These are phyloP conservation scores for Macropodus opercularis DNA, from an alignment of 2,797 vertebrate species.

Conservation along the genomic window DNA sequence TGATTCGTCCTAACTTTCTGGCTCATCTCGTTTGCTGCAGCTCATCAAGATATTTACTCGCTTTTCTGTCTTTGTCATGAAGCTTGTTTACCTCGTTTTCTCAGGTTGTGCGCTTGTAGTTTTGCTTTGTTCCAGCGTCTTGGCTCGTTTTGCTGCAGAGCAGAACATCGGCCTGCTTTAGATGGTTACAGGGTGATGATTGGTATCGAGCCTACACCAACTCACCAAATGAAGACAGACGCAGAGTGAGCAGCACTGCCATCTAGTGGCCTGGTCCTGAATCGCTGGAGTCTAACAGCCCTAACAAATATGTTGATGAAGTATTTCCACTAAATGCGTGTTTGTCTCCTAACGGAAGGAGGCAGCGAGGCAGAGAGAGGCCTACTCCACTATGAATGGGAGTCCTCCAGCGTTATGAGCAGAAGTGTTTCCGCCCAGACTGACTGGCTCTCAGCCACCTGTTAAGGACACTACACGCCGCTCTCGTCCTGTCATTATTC, in stretches of 20 bases:
- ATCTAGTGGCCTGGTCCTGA: too few species aligned
- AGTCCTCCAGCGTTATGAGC: conserved; percentile 47
- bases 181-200: too few species aligned
- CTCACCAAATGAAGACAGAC: too few species aligned
- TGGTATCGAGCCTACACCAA: too few species aligned
- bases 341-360: too few species aligned
- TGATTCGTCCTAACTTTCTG: not conserved
- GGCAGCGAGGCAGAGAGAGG: not conserved
- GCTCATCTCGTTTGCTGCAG: not conserved
- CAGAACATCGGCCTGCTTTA: too few species aligned
- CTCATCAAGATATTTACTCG: not conserved
- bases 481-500: conserved; percentile 35
- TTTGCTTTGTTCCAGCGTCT: not conserved
- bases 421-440: conserved; percentile 29
- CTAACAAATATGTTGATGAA: too few species aligned
- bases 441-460: conserved; percentile 32
- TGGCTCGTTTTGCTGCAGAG: not conserved
- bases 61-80: not conserved
- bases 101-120: too few species aligned
- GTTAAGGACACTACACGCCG: conserved; percentile 36
- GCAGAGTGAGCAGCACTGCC: too few species aligned
- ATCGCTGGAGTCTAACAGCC: too few species aligned
- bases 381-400: conserved; percentile 34
- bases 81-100: conserved; percentile 4
- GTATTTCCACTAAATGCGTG: too few species aligned